Conservation (phyloP, 1,140 invertebrate genomes). For the Microvelia longipes region DNA sequence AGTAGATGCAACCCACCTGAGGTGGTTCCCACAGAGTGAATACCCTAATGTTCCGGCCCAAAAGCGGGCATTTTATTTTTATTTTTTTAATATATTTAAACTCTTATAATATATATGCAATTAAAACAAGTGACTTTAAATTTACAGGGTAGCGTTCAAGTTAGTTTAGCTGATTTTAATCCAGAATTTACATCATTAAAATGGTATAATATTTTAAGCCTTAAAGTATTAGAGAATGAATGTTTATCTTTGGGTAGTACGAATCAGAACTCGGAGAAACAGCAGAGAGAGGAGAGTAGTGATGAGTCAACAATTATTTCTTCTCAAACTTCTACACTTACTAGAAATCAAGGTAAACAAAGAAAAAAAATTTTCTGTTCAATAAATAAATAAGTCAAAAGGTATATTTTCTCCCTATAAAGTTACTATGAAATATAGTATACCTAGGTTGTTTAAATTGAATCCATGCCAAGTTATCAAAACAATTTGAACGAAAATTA, state of each 20-base stretch:
- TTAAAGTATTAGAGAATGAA: conserved; percentile 50
- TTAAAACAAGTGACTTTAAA: too few species aligned
- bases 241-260: conserved; percentile 28
- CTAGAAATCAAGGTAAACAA: conserved; percentile 63
- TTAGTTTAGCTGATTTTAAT: conserved; percentile 87
- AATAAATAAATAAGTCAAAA: too few species aligned
- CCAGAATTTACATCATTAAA: conserved; percentile 60
- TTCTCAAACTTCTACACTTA: conserved; percentile 86
- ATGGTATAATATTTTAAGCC: conserved; percentile 90
- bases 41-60: too few species aligned
- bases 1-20: too few species aligned
- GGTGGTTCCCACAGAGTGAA: too few species aligned
- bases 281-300: conserved; percentile 70
- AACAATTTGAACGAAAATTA: too few species aligned
- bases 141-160: conserved; percentile 84
- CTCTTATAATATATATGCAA: too few species aligned
- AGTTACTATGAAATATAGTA: neutral
- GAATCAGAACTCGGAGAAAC: conserved; percentile 21
- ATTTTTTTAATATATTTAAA: too few species aligned
- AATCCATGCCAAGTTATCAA: too few species aligned
- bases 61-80: too few species aligned
- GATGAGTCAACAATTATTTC: conserved; percentile 94
- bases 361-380: too few species aligned
- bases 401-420: too few species aligned
- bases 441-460: neutral